A percentile compares a stretch with the other conserved stretches of the same genome.
phyloP scores from a whole-genome alignment of 2,797 vertebrate genomes.

The Allobates femoralis region DNA sequence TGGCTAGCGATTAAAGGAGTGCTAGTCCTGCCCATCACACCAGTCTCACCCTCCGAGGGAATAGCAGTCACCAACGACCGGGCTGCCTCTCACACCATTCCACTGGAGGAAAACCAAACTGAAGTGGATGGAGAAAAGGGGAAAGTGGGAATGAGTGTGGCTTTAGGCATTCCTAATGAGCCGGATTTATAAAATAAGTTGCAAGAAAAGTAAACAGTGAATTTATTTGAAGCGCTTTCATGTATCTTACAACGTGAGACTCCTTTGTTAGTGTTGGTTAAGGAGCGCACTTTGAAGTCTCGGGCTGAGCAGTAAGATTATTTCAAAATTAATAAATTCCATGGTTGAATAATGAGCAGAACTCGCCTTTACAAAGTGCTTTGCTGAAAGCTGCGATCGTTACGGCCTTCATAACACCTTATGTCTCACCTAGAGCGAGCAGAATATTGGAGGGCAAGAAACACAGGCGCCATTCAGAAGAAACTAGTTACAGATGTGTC shows the following conservation, averaged over 20 bases:
- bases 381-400: conserved; percentile 26
- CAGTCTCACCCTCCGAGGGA: conserved; percentile 54
- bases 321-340: conserved; percentile 34
- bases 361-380: background rate
- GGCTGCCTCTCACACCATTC: conserved; percentile 54
- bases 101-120: conserved; percentile 63
- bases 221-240: conserved; percentile 10
- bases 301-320: conserved; percentile 29
- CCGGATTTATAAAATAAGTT: conserved; percentile 10
- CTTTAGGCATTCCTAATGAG: conserved; percentile 7
- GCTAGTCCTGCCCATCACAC: conserved; percentile 47
- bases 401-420: conserved; percentile 32
- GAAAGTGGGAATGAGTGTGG: conserved; percentile 14
- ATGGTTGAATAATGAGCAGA: conserved; percentile 29
- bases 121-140: conserved; percentile 18
- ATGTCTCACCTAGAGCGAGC: conserved; percentile 58
- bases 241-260: background rate
- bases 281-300: conserved; percentile 22
- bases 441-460: conserved; percentile 55
- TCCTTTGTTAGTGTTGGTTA: conserved; percentile 13
- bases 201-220: conserved; percentile 25
- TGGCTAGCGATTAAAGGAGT: conserved; percentile 59
- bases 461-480: conserved; percentile 58
- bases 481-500: conserved; percentile 64
- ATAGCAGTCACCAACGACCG: conserved; percentile 45